Base-by-base conservation (phyloP, 2,113 vertebrate genomes). In the Myrmecobius fasciatus region DNA sequence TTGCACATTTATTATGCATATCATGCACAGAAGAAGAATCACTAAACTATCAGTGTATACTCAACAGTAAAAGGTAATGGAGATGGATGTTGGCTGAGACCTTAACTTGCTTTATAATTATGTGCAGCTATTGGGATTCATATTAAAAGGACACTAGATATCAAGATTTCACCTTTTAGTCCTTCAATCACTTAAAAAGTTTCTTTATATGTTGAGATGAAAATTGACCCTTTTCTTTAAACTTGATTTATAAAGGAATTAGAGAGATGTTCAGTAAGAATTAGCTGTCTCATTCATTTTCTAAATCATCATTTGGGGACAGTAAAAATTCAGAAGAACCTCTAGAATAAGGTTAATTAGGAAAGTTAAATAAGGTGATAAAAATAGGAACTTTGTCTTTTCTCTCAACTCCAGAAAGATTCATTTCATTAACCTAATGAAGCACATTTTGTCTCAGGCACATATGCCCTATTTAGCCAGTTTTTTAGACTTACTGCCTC, bases 151-250 rank as follows among this genome's bases (percentile, higher is more conserved):
- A 43, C 36, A 83, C 17, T 20, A n/a, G 60, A 75, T 20, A n/a
- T 5, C 60, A 67, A 75, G 36, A n/a, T 75, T 54, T 93, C 90
- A 93, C 36, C 92, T 96, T 91, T 52, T 95, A 94, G 88, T 54
- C 53, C 31, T 53, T 94, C 83, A 92, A 1, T 51, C 89, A 92
- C 43, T 94, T 48, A 91, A n/a, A 91, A n/a, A 25, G 53, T 75
- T 88, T 89, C 43, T 17, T 89, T 89, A 48, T 8, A 46, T 43
- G 25, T 89, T 8, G 56, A 92, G 91, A 92, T 93, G 26, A 24
- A 91, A 92, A 96, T 25, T n/a, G 75, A n/a, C 52, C 28, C 31
- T 83, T 67, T 91, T 83, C 51, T 52, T 83, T 43, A 22, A 43
- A 83, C 17, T 24, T 83, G 17, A 43, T 83, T 83, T 83, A 20